Conservation (phyloP, 2,888 invertebrate genomes). For the Hirudinaria manillensis region DNA sequence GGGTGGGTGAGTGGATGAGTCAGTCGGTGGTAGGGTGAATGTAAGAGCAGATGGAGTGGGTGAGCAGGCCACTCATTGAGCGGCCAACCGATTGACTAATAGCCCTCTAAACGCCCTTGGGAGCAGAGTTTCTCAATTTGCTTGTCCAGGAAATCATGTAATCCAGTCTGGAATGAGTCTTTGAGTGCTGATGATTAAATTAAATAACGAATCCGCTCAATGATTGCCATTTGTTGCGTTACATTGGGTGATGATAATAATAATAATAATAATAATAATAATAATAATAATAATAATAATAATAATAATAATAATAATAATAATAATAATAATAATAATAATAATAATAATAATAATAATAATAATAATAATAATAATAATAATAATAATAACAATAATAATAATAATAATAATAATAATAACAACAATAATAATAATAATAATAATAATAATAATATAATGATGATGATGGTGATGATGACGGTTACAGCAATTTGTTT, state of each 20-base stretch:
- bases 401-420: neutral
- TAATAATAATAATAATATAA: neutral
- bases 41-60: neutral
- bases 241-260: neutral
- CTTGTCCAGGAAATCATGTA: too few relatives aligned
- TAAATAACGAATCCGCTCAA: neutral
- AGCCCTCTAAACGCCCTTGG: too few relatives aligned
- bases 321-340: neutral
- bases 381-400: neutral
- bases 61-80: neutral
- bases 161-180: too few relatives aligned
- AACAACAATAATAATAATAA: neutral
- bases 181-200: neutral
- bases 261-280: neutral
- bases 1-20: neutral
- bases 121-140: too few relatives aligned
- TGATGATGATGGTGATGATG: constrained; percentile 4
- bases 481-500: too few relatives aligned
- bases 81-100: too few relatives aligned
- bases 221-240: neutral
- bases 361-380: neutral
- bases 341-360: neutral
- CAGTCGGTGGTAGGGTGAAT: neutral
- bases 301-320: neutral
- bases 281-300: neutral